Base-by-base conservation (phyloP, 2,888 invertebrate genomes). In the Torymus tubicola region DNA sequence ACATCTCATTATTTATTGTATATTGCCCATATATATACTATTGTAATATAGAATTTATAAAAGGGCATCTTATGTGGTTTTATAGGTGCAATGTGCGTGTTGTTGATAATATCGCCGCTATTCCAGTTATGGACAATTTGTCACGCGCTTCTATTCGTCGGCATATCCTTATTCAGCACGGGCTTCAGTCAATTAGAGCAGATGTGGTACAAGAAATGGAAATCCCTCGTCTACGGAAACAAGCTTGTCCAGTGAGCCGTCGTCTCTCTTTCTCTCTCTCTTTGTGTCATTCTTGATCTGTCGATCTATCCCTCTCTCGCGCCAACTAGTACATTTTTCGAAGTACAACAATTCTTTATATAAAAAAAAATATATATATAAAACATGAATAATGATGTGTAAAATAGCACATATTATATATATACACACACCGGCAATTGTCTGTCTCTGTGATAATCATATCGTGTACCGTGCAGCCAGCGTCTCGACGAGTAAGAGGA, bases 181-280 rank as follows among this genome's bases (percentile, higher is more conserved):
- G 88, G 89, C 58, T 91, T 90, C 80, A 89, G 86, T 84, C 88
- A 91, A 78, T 80, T 91, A 50, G 90, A 90, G 84, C 90, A 89
- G 76, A 86, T 85, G 64, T 91, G 90, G 89, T 90, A 89, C 77
- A 87, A 87, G 87, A 87, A 86, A 50, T 89, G 90, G 90, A 86
- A 73, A 42, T 74, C 81, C 16, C 2, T 80, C 57, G 10, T 77
- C n/a, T 11, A 16, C 10, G 73, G 65, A 11, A 21, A 52, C 13
- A 69, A 78, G 50, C 77, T 77, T 21, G 68, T 53, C 18, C 69
- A 64, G 64, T 55, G 14, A 60, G n/a, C 55, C 10, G 53, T 53
- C 24, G 24, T 24, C 24, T 24, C 24, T 24, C 2, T 24, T 24
- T 3, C 24, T 24, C 24, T 2, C 2, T 24, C 24, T 24, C n/a